phyloP scores from a whole-genome alignment of 2,797 vertebrate species.

The Poeciliopsis infans region DNA sequence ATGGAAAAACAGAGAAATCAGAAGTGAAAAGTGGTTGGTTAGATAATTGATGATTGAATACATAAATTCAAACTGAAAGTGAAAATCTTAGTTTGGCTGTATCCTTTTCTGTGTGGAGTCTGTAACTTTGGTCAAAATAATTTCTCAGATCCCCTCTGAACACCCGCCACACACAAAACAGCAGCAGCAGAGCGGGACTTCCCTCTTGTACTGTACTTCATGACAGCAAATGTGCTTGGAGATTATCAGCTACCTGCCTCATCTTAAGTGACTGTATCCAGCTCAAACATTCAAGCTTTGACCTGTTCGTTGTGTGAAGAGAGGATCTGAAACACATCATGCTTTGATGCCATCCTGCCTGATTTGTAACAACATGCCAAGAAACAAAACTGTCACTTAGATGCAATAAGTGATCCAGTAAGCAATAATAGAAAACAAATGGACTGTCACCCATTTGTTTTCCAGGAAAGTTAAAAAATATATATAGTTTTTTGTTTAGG shows the following conservation, averaged over 20 bases:
- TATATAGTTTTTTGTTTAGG: neutral
- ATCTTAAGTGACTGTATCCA: neutral
- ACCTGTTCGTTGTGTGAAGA: neutral
- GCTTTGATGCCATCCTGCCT: neutral
- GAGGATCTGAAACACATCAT: neutral
- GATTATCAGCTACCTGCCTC: neutral
- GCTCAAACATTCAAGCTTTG: neutral
- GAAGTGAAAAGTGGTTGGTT: slow-evolving; percentile 22
- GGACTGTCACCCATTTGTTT: neutral
- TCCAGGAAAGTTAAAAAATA: neutral
- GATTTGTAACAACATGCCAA: neutral
- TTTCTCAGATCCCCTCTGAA: neutral
- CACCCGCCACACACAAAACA: neutral
- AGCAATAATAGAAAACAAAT: neutral
- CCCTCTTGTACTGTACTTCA: neutral
- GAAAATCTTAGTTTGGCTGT: neutral
- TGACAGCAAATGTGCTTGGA: neutral
- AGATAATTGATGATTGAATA: too few species aligned
- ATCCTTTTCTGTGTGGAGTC: neutral
- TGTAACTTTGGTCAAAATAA: neutral
- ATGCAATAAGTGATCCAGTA: neutral
- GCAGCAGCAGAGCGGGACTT: neutral
- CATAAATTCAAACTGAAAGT: neutral
- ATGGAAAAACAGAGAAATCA: slow-evolving; percentile 33
- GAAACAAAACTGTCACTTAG: neutral